Evolutionary conservation across 2,888 invertebrate genomes (phyloP), one percentile per base, ranked within the genome.

Genomic region (Rhorus exstirpatorius): DNA sequence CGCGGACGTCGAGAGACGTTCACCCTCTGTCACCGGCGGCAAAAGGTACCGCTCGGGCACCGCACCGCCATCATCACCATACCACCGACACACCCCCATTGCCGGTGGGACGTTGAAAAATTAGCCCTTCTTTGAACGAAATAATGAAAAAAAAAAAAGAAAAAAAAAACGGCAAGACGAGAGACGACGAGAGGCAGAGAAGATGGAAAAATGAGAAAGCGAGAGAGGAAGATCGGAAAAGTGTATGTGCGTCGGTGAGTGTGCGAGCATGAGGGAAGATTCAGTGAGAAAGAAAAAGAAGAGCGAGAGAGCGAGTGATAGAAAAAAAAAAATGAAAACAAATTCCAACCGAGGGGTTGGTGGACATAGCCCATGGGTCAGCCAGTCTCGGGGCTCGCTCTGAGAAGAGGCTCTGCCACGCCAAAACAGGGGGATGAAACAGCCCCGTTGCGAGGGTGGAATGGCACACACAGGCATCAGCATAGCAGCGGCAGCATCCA

Each of bases 371-470:
- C 78, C 79, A 76, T 76, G 82, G 83, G 83, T 83, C 79, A 84
- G 86, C 84, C 83, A 86, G 81, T 79, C 84, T 83, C 83, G 81
- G 83, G 41, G 81, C 78, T 81, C 78, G 68, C 38, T 74, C 49
- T 26, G 63, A 49, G 81, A 85, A 86, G 81, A 84, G 83, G 74
- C 81, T 80, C 80, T 71, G 76, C 83, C 83, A 83, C 78, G 81
- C 84, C 83, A 85, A 83, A 81, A 85, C 80, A 71, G 75, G 79
- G 77, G 79, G 85, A 81, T 84, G 88, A 80, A 84, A 87, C 83
- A 83, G 81, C 80, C 84, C 76, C 78, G 63, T 65, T 6, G 35
- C 74, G 85, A 79, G 84, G 82, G 61, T 63, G 81, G 75, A 81
- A 49, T 67, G 68, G 72, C 21, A 68, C 38, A 74, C 21, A 46